Evolutionary conservation across 2,888 invertebrate genomes (phyloP), one percentile per base, ranked within the genome.

Genomic region (Pammene fasciana): DNA sequence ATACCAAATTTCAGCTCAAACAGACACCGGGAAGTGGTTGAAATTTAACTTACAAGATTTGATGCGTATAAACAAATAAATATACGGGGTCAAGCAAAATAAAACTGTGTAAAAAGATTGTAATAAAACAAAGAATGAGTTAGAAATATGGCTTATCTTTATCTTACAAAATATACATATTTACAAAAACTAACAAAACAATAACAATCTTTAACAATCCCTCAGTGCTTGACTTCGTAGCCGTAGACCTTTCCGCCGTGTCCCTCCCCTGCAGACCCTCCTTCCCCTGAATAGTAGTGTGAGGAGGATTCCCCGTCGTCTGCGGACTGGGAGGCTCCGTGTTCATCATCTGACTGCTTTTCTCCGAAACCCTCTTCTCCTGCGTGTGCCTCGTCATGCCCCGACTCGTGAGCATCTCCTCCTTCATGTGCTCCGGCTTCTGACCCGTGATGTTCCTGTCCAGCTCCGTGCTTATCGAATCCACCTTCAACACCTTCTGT

Each of bases 401-500:
- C 94, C 36, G 94, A 90, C 72, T 94, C 92, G 72, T 93, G 86
- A 73, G 92, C 85, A 54, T 85, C 93, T 73, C 94, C 94, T 76
- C 94, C 93, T 73, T 93, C 81, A 80, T 87, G 88, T 66, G 85
- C 93, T 71, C 93, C 94, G 76, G 93, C 89, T 59, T 85, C 88
- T 74, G 92, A 86, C 75, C 90, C 90, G 76, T 94, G 91, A 73
- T 94, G 85, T 71, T 90, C 85, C 73, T 94, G 87, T 76, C 88
- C 90, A 72, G 90, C 87, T 46, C 90, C 93, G 81, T 94, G 92
- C 80, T 94, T 94, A 75, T 93, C 88, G 83, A 93, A 94, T 80
- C 94, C 90, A 70, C 94, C 95, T 74, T 93, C 92, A 75, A 93
- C 86, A 82, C 94, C 93, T 68, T 93, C 92, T 76, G 94, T 94